A percentile compares a stretch with the other conserved stretches of the same genome.
phyloP scores from a whole-genome alignment of 2,797 vertebrate genomes.

The Dallia pectoralis region DNA sequence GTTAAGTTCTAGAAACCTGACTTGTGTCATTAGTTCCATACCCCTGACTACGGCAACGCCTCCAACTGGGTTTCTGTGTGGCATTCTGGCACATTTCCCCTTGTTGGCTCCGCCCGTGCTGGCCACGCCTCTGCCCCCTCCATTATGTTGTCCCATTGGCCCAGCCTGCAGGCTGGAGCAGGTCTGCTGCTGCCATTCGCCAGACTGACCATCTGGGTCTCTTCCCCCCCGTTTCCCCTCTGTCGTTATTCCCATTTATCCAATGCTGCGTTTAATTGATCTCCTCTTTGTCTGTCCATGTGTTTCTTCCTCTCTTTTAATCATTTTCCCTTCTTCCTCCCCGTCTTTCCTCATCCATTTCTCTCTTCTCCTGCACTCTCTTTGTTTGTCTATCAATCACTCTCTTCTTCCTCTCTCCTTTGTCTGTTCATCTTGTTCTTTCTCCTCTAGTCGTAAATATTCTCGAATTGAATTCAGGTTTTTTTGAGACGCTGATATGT shows the following conservation, averaged over 20 bases:
- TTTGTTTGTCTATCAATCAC: not conserved
- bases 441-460: no score
- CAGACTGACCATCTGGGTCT: slow-evolving; percentile 42
- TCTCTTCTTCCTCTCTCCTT: not conserved
- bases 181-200: slow-evolving; percentile 33
- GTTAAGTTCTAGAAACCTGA: not conserved
- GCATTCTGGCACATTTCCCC: slow-evolving; percentile 19
- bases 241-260: not conserved
- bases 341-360: slow-evolving; percentile 2
- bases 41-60: not conserved
- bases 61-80: slow-evolving; percentile 26
- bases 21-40: no score
- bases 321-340: no score
- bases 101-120: slow-evolving; percentile 33
- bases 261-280: not conserved
- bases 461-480: no score
- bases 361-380: slow-evolving; percentile 1
- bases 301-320: slow-evolving; percentile 4
- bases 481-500: no score
- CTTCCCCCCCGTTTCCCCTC: slow-evolving; percentile 4
- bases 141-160: slow-evolving; percentile 21
- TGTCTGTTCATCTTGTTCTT: not conserved
- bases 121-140: slow-evolving; percentile 18
- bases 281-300: slow-evolving; percentile 1
- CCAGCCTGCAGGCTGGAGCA: slow-evolving; percentile 34